Base-by-base conservation (phyloP, 30 jellyfish, hydroid and myxozoan species). In the Cassiopea xamachana region DNA sequence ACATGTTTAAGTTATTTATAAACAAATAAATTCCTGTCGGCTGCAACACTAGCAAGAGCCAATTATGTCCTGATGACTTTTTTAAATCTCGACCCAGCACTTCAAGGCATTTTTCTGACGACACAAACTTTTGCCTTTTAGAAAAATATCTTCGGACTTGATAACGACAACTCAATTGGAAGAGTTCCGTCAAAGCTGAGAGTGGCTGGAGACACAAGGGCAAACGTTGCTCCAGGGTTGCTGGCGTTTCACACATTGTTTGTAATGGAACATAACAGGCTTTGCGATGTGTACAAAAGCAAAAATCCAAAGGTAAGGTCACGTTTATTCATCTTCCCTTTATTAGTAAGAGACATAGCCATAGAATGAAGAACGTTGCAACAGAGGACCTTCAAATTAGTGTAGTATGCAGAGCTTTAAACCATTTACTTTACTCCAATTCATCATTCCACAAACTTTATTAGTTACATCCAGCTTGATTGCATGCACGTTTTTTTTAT, bases 171-270 rank as follows among this genome's bases (percentile, higher is more conserved):
- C 71, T 96, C 97, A 2, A 73, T 80, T 75, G 99, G 99, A 1
- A 81, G 99, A 39, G 81, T 90, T 6, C 94, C 94, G 43, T 60
- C 92, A 46, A 68, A 60, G 51, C 96, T 96, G 46, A 88, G 89
- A 45, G 90, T 89, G 1, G 98, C 99, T 46, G 99, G 99, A 12
- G 99, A 96, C 76, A 90, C 95, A 18, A 85, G 99, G 1, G 94
- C 99, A 68, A 96, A 96, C 74, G 99, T 96, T 44, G 98, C 96
- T 45, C 99, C 99, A 9, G 99, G 99, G 45, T 75, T 96, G 50
- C 79, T 92, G 48, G 97, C 94, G 18, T 51, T 96, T 48, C 99
- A 96, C 72, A 81, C 99, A 18, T 48, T 96, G 69, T 91, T 92
- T 75, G 96, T 96, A 46, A 18, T 88, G 58, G 99, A 96, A 75